phyloP scores from a whole-genome alignment of 2,888 invertebrate species.

The Vesta saturnalis region DNA sequence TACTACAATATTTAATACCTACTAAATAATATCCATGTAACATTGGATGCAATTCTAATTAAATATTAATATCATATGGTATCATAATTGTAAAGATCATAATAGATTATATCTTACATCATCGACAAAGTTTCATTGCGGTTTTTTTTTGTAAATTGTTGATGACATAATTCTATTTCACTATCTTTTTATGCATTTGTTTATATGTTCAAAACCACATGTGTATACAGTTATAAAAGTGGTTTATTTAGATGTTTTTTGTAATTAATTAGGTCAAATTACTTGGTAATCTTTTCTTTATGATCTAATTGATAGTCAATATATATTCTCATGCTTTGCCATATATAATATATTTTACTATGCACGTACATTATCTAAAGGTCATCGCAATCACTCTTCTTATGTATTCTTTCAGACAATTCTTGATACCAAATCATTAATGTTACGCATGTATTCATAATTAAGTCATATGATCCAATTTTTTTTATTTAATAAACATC shows the following conservation, averaged over 20 bases:
- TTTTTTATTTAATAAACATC: neutral
- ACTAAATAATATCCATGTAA: neutral
- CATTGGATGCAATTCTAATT: constrained; percentile 13
- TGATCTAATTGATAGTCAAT: constrained; percentile 16
- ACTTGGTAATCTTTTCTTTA: constrained; percentile 23
- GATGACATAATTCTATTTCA: constrained; percentile 40
- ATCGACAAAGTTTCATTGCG: constrained; percentile 26
- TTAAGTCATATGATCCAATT: neutral
- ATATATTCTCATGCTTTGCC: constrained; percentile 22
- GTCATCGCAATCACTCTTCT: constrained; percentile 10
- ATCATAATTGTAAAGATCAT: constrained; percentile 12
- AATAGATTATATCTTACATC: constrained; percentile 28
- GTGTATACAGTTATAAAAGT: constrained; percentile 28
- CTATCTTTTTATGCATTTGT: constrained; percentile 31
- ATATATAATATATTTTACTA: constrained; percentile 12
- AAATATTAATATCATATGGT: constrained; percentile 21
- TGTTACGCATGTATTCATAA: neutral
- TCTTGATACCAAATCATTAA: too few species aligned
- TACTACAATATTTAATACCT: neutral
- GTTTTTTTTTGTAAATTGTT: constrained; percentile 21
- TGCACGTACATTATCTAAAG: constrained; percentile 13
- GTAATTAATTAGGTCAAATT: constrained; percentile 30
- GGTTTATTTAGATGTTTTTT: constrained; percentile 26
- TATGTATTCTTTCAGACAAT: constrained; percentile 9
- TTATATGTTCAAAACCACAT: constrained; percentile 36